Base-by-base conservation (phyloP, 2,888 invertebrate genomes). In the Andrena haemorrhoa region DNA sequence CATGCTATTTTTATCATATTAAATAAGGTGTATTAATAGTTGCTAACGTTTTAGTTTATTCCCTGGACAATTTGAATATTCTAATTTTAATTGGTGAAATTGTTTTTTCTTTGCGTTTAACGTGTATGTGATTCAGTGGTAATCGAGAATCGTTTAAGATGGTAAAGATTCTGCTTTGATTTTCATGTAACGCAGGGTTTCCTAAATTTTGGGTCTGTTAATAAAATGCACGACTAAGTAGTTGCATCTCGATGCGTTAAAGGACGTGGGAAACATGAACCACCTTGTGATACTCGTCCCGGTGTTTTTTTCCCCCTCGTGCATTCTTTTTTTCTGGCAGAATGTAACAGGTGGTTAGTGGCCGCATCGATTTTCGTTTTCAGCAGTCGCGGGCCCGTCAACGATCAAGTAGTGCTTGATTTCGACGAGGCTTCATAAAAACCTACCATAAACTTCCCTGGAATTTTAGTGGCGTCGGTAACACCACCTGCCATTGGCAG, bases 261-360 rank as follows among this genome's bases (percentile, higher is more conserved):
- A 12, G 16, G 29, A 47, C 41, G 56, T 58, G 29, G 63, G 20
- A 56, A 72, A 68, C 51, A 51, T 7, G 49, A 63, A 35, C 8
- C 26, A 31, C 20, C 12, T 3, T 16, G 2, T 6, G 41, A 26
- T n/a, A 60, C 35, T 65, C 20, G 51, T 63, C 68, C 31, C 33
- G 41, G 35, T 20, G 23, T 12, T 53, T 53, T 69, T 61, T 75
- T 56, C 4, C 41, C 41, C 41, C 66, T 53, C 12, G 60, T 35
- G 20, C 8, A 8, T 61, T 12, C 12, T 66, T 75, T 73, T 79
- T 35, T 75, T 77, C 71, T 76, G 31, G n/a, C n/a, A 60, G 33
- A 60, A 69, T 20, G 78, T 84, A 87, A 87, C 85, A 86, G 85
- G 86, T 87, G 85, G 84, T 78, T 69, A 81, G 65, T 71, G 74